Evolutionary conservation across 30 jellyfish, hydroid and myxozoan genomes (phyloP), one percentile per base, ranked within the genome.

Genomic region (Hydra vulgaris): DNA sequence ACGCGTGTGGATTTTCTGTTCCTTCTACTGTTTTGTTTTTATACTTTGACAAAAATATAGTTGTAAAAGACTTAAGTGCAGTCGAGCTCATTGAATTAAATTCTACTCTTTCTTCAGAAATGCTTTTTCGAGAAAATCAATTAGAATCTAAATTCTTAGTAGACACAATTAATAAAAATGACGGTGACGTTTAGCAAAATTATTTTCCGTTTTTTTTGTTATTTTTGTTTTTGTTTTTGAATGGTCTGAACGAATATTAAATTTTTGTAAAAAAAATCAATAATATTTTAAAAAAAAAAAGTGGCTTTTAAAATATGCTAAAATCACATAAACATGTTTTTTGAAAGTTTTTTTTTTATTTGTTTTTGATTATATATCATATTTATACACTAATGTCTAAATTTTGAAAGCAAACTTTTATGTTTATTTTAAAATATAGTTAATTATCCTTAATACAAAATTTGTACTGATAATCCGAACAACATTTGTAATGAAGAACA

Each of bases 11-110:
- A 1, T 61, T 24, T 18, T 27, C 21, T 54, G 21, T 24, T 54
- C 54, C 23, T 18, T 5, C 8, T 3, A 23, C 16, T 17, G 61
- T 40, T 40, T 52, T 20, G 15, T 23, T 16, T 55, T 18, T 78
- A 78, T 20, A 3, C 79, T 78, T 78, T 66, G 54, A 78, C 23
- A 78, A 78, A 78, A 78, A 68, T n/a, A 68, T n/a, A 23, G 12
- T 68, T 68, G 25, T 68, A 68, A 68, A 68, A n/a, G 27, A 68
- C 8, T 68, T 68, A 7, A 68, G 26, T 68, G 12, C 26, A 3
- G 75, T n/a, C 8, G 75, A 20, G 27, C 27, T 68, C 26, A 68
- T n/a, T 23, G 27, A 68, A n/a, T 15, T 68, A 3, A 20, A 23
- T 68, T 68, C 7, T 68, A 20, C 27, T 68, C 26, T 68, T 23